phyloP scores from a whole-genome alignment of 2,888 invertebrate genomes.

The Ormyrus pomaceus region DNA sequence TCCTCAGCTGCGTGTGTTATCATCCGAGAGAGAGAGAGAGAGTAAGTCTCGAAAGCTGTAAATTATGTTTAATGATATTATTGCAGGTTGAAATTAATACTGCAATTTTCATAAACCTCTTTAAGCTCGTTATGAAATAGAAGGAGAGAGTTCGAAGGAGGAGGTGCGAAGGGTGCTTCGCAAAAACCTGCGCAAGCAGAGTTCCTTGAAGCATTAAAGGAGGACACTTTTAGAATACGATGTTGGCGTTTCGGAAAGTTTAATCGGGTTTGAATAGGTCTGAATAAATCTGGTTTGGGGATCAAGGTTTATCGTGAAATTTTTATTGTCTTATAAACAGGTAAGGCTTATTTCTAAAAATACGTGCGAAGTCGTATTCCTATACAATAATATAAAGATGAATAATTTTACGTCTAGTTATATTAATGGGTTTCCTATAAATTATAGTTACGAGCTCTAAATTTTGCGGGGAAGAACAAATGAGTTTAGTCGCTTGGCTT shows the following conservation, averaged over 20 bases:
- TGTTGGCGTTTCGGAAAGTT: no score
- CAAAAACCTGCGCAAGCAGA: no score
- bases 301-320: no score
- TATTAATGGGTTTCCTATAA: slow-evolving; percentile 17
- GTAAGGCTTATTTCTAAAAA: no score
- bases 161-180: no score
- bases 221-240: no score
- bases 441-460: slow-evolving; percentile 39
- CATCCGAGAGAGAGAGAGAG: neutral
- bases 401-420: neutral
- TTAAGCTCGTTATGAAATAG: slow-evolving; percentile 15
- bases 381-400: no score
- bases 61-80: slow-evolving; percentile 45
- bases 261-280: no score
- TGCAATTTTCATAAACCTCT: neutral
- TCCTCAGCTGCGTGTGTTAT: neutral
- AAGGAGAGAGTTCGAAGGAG: neutral
- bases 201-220: no score
- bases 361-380: no score
- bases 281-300: no score
- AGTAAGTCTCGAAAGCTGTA: slow-evolving; percentile 18
- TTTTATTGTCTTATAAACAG: no score
- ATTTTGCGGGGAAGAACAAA: slow-evolving; percentile 31
- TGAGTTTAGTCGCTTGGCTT: slow-evolving; percentile 3
- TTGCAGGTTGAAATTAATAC: slow-evolving; percentile 22